Evolutionary conservation across 2,888 invertebrate genomes (phyloP).

Genomic region (Cantharis flavilabris): DNA sequence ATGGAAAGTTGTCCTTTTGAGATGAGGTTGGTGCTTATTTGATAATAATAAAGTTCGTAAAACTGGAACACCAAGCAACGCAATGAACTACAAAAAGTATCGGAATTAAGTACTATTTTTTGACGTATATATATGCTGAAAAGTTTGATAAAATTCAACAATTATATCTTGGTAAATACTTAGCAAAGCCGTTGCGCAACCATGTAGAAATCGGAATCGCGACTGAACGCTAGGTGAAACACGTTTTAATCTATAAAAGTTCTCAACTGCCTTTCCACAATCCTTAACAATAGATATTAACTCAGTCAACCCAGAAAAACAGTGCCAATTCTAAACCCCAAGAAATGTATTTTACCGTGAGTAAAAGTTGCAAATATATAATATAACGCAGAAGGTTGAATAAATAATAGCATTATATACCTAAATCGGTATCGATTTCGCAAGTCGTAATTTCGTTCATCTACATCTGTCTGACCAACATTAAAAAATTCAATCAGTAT

Average conservation of each 20-base stretch:
- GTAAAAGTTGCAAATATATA: not conserved
- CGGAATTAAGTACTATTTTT: not conserved
- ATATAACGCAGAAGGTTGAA: not conserved
- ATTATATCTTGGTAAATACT: not conserved
- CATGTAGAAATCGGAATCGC: not conserved
- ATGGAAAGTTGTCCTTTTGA: too few relatives aligned
- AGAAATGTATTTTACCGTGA: not conserved
- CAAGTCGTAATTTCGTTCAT: too few relatives aligned
- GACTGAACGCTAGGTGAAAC: not conserved
- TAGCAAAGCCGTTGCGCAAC: not conserved
- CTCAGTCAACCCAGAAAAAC: not conserved
- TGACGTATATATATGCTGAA: too few relatives aligned
- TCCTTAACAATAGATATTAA: not conserved
- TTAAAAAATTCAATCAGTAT: not conserved
- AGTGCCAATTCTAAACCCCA: not conserved
- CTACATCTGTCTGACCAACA: not conserved
- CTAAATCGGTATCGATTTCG: too few relatives aligned
- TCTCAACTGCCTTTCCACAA: not conserved
- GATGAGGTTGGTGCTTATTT: not conserved
- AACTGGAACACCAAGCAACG: not conserved
- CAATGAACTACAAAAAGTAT: not conserved
- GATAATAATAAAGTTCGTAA: not conserved
- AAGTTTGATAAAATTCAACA: too few relatives aligned
- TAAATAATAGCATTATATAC: not conserved
- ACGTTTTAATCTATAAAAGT: not conserved